phyloP scores from a whole-genome alignment of 2,797 vertebrate genomes.

The Apodemus agrarius region DNA sequence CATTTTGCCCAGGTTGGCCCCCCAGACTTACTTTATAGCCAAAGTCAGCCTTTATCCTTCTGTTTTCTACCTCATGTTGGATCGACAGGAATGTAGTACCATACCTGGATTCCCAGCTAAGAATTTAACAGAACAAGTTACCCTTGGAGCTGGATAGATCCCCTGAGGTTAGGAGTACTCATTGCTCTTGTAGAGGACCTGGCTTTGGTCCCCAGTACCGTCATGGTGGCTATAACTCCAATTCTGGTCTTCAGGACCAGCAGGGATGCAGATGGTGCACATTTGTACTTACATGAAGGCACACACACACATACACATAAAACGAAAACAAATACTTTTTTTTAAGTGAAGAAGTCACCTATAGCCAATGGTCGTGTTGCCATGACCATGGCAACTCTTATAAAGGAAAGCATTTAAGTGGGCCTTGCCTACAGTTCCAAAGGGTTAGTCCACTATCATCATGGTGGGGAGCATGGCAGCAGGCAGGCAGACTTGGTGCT shows the following conservation, averaged over 20 bases:
- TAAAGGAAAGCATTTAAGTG: neutral
- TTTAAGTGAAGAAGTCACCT: neutral
- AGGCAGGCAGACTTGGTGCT: neutral
- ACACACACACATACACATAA: neutral
- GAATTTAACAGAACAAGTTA: slow-evolving; percentile 14
- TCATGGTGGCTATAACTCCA: neutral
- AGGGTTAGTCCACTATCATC: neutral
- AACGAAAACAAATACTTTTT: neutral
- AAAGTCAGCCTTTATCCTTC: neutral
- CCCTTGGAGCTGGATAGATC: neutral
- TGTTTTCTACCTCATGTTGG: neutral
- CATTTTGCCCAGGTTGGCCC: neutral
- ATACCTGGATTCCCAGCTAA: neutral
- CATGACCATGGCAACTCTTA: neutral
- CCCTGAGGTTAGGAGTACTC: neutral
- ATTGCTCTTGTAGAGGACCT: neutral
- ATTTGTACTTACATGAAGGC: neutral
- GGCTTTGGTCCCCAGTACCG: neutral
- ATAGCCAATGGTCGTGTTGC: neutral
- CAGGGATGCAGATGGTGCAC: neutral
- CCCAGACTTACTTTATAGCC: neutral
- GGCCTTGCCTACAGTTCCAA: neutral
- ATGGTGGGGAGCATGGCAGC: too few relatives aligned
- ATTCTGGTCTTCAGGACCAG: neutral
- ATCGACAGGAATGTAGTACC: neutral